Base-by-base conservation (phyloP, 1,140 invertebrate genomes). In the Drosophila navojoa region DNA sequence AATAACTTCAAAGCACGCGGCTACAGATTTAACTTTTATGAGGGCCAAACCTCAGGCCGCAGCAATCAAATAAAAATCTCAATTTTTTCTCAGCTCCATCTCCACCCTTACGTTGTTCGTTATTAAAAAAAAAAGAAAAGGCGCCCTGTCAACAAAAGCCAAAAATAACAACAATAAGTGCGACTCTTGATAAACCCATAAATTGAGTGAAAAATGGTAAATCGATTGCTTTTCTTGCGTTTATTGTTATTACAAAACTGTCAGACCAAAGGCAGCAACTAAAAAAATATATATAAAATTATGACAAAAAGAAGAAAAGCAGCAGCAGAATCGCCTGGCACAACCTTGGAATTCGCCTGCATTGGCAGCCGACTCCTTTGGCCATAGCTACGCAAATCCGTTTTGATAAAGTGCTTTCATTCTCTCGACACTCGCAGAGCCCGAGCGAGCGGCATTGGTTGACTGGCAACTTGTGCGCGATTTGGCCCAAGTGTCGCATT, bases 241-340 rank as follows among this genome's bases (percentile, higher is more conserved):
- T 90, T 87, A 77, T 89, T 89, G 84, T 89, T 89, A 89, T 89
- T 89, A 89, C 67, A 84, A 89, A 89, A 89, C 84, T 89, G 84
- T 79, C 84, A 75, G 54, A 53, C 45, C 60, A 57, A 63, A 53
- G 32, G 42, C 53, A 53, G 53, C 42, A 71, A 71, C 54, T 71
- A 55, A 67, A 76, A 76, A 67, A 64, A 16, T 22, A 22, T 22
- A 22, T 22, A 22, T 22, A 22, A 58, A 63, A 71, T 58, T 44
- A 59, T 59, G 54, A 22, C 50, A 60, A 59, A 29, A 55, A 54
- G 38, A 55, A 53, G 38, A 70, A 55, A 49, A 27, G 25, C 15
- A 50, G 50, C 22, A 29, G 27, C 4, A 29, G 27, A 29, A 29
- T 4, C 4, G 25, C 5, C 59, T 44, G 57, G 44, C 42, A 49